Evolutionary conservation across 2,888 invertebrate species (phyloP), one percentile per base, ranked within the genome.

Genomic region (Lasioglossum calceatum): DNA sequence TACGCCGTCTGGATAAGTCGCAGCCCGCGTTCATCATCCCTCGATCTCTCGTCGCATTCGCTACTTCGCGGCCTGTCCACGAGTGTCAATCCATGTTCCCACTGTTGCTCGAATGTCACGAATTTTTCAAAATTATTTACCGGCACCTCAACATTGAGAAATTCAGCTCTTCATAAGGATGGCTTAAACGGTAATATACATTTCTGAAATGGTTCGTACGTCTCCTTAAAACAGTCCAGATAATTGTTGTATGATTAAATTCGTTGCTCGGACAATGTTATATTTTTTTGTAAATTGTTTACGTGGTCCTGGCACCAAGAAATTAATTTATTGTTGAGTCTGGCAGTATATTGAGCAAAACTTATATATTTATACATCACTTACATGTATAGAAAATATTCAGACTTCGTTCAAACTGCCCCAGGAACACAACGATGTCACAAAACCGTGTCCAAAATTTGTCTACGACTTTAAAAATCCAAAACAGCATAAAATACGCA

Each of bases 1-100:
- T 94, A 92, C 92, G 90, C 85, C 91, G 91, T 90, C 89, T 92
- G 91, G 90, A 90, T 88, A 86, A 91, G 92, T 89, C 90, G 91
- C 91, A 91, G 88, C 50, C 82, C 82, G 47, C 64, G 77, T 78
- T 78, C 70, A 12, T 10, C 32, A 54, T 64, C 79, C 42, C 50
- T 47, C 36, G 36, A 19, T 32, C 19, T 36, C 32, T 47, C 47
- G 32, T 50, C 27, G 50, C 12, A 12, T 42, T 71, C n/a, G 42
- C 42, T n/a, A 27, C 42, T 42, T 71, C n/a, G 12, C 7, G 32
- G 14, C 32, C 71, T 71, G 71, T 71, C 71, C 71, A 71, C 2
- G 39, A 23, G 39, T 39, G 70, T 70, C 70, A 12, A 70, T 36
- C 10, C 10, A 23, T 70, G 39, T 70, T 23, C 1, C 39, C 23